Conservation (phyloP, 2,888 invertebrate species). For the Ellobium chinense region DNA sequence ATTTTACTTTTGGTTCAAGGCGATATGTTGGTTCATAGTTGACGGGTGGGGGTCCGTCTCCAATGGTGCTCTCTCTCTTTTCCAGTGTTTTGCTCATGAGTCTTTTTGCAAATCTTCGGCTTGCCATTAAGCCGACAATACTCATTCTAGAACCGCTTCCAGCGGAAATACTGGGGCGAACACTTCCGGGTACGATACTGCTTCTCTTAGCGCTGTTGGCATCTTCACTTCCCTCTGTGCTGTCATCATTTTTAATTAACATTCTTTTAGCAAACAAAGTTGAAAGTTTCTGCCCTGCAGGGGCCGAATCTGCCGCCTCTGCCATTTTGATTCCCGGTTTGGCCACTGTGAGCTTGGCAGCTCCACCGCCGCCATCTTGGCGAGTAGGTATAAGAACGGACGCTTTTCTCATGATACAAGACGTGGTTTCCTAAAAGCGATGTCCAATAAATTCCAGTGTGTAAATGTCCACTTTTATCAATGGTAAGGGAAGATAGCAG, state of each 20-base stretch:
- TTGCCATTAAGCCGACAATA: conserved; percentile 20
- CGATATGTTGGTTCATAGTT: conserved; percentile 18
- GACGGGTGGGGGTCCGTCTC: conserved; percentile 11
- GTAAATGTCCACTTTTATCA: too few relatives aligned
- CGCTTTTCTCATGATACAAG: not conserved
- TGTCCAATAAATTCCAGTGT: too few relatives aligned
- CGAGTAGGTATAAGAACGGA: not conserved
- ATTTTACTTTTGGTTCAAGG: conserved; percentile 25
- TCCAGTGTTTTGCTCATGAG: conserved; percentile 9
- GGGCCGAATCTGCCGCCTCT: not conserved
- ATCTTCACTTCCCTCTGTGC: not conserved
- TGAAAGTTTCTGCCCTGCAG: too few relatives aligned
- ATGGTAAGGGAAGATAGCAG: too few relatives aligned
- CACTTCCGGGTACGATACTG: not conserved
- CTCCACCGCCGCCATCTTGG: not conserved
- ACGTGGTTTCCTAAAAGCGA: too few relatives aligned
- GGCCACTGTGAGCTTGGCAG: not conserved
- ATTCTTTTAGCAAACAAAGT: not conserved
- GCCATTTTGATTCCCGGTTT: not conserved
- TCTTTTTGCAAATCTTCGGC: conserved; percentile 26
- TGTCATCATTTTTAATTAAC: not conserved
- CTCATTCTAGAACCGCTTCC: not conserved
- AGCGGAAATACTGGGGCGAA: conserved; percentile 3
- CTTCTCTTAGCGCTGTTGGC: conserved; percentile 3
- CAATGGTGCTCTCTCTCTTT: conserved; percentile 22